Evolutionary conservation across 1,140 invertebrate species (phyloP).

Genomic region (Carposina sasakii): DNA sequence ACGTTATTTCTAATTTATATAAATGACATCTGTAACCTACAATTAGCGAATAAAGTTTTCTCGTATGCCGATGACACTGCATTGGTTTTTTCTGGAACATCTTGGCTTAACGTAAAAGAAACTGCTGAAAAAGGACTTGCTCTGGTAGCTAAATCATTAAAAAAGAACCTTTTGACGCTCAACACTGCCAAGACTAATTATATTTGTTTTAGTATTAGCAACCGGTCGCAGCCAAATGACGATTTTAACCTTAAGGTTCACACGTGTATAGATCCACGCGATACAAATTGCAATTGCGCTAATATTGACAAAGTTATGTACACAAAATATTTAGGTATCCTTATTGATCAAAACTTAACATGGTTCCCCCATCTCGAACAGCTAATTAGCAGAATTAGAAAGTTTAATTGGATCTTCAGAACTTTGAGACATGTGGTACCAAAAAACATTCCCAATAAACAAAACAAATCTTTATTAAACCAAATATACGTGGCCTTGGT

Average conservation of each 20-base stretch:
- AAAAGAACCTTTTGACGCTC: background rate
- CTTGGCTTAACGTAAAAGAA: background rate
- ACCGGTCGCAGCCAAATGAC: background rate
- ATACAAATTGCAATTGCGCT: background rate
- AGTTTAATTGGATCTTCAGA: conserved; percentile 7
- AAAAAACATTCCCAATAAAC: too few species aligned
- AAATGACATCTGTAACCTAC: background rate
- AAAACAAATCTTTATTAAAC: conserved; percentile 6
- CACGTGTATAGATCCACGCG: background rate
- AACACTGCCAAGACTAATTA: conserved; percentile 9
- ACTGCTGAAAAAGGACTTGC: background rate
- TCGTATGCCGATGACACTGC: conserved; percentile 6
- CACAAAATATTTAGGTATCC: conserved; percentile 5
- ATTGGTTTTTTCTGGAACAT: conserved; percentile 1
- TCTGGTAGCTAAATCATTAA: background rate
- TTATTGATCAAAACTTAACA: background rate
- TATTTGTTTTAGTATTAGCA: background rate
- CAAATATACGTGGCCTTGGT: background rate
- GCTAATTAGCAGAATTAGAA: background rate
- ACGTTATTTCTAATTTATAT: background rate
- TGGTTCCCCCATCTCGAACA: conserved; percentile 6
- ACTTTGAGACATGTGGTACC: conserved; percentile 1
- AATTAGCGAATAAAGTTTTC: background rate
- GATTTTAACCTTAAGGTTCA: background rate
- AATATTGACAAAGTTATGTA: background rate